Conservation (phyloP, 2,113 vertebrate genomes). For the Pan paniscus region DNA sequence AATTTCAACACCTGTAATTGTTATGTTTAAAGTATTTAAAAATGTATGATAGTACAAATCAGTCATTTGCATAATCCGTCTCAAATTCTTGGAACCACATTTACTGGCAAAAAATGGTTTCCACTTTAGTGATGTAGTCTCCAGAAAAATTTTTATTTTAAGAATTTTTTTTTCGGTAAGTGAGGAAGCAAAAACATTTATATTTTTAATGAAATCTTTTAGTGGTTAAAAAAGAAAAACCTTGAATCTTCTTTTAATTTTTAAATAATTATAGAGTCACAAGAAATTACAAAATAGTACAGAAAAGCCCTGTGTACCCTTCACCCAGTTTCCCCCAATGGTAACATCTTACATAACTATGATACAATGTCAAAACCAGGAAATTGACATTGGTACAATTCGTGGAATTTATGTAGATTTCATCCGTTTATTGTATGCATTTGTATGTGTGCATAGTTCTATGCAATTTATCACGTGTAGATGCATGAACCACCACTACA, state of each 20-base stretch:
- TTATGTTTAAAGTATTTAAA: slow-evolving; percentile 11
- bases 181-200: background rate
- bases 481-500: background rate
- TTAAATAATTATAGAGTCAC: background rate
- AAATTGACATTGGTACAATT: background rate
- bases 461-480: background rate
- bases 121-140: slow-evolving; percentile 18
- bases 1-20: background rate
- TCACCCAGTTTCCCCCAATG: background rate
- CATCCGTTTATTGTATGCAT: background rate
- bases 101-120: background rate
- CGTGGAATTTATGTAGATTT: background rate
- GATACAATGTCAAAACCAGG: background rate
- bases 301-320: background rate
- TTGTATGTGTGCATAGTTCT: background rate
- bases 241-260: background rate
- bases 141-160: background rate
- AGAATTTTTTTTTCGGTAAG: background rate
- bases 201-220: slow-evolving; percentile 64
- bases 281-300: background rate
- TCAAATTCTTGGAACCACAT: background rate
- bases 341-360: background rate
- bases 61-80: slow-evolving; percentile 24
- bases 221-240: slow-evolving; percentile 59
- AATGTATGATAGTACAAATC: background rate